phyloP scores from a whole-genome alignment of 1,140 invertebrate genomes.

The Idris sp. region DNA sequence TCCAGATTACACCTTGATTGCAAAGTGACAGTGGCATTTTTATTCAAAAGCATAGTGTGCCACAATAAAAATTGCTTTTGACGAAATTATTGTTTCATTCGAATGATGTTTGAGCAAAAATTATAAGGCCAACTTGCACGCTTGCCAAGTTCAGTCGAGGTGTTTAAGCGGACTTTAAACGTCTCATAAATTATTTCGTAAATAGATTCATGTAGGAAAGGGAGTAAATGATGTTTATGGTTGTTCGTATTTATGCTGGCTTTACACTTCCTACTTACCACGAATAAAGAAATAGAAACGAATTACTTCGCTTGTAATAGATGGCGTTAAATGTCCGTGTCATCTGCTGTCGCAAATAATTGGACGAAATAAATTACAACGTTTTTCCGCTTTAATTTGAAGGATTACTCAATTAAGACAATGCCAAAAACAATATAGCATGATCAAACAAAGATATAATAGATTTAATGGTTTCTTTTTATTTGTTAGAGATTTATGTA shows the following conservation, averaged over 20 bases:
- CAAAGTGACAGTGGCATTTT: too few species aligned
- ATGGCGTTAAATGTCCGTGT: slow-evolving; percentile 41
- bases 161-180: slow-evolving; percentile 58
- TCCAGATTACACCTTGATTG: slow-evolving; percentile 48
- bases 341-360: slow-evolving; percentile 40
- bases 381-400: slow-evolving; percentile 17
- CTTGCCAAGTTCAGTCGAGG: slow-evolving; percentile 44
- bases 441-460: too few species aligned
- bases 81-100: slow-evolving; percentile 17
- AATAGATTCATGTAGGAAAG: slow-evolving; percentile 50
- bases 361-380: slow-evolving; percentile 21
- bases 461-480: too few species aligned
- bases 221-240: slow-evolving; percentile 57
- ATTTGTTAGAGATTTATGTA: too few species aligned
- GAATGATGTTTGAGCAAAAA: slow-evolving; percentile 14
- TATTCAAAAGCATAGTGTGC: too few species aligned
- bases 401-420: slow-evolving; percentile 21
- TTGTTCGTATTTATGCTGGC: slow-evolving; percentile 55
- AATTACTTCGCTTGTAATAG: slow-evolving; percentile 33
- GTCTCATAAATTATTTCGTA: slow-evolving; percentile 60
- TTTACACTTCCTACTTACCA: slow-evolving; percentile 37
- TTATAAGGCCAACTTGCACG: slow-evolving; percentile 20
- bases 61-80: slow-evolving; percentile 20
- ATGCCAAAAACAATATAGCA: slow-evolving; percentile 18
- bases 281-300: slow-evolving; percentile 37